Evolutionary conservation across 2,888 invertebrate species (phyloP).

Genomic region (Physocephala rufipes): DNA sequence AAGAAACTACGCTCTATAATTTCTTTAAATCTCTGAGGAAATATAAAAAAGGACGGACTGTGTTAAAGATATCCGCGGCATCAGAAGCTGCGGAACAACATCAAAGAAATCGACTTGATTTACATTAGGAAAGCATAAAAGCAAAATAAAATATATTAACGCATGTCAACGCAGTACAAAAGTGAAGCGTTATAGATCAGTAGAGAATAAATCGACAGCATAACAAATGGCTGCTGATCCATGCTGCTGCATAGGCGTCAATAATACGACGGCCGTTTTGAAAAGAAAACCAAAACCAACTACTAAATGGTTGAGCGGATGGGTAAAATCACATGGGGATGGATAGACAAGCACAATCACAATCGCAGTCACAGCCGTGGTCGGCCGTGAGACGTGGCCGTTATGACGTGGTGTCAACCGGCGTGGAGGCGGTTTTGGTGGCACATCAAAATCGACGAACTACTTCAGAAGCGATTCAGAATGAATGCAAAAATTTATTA

Average conservation of each 20-base stretch:
- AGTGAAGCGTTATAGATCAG: not conserved
- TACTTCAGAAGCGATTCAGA: conserved; percentile 22
- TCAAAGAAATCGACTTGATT: conserved; percentile 21
- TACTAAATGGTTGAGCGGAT: not conserved
- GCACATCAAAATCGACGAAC: not conserved
- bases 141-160: not conserved
- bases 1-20: not conserved
- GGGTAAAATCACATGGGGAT: not conserved
- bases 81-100: conserved; percentile 2
- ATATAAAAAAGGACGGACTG: conserved; percentile 10
- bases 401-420: not conserved
- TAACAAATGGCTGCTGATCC: not conserved
- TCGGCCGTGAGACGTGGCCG: not conserved
- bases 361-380: conserved; percentile 12
- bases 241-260: not conserved
- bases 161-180: conserved; percentile 14
- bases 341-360: no score
- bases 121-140: conserved; percentile 17
- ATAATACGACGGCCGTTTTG: not conserved
- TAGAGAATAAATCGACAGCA: not conserved
- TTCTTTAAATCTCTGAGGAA: not conserved
- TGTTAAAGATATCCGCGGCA: conserved; percentile 8
- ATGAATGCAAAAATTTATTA: not conserved
- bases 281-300: no score
- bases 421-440: not conserved